phyloP scores from a whole-genome alignment of 2,888 invertebrate species.

The Carterocephalus palaemon region DNA sequence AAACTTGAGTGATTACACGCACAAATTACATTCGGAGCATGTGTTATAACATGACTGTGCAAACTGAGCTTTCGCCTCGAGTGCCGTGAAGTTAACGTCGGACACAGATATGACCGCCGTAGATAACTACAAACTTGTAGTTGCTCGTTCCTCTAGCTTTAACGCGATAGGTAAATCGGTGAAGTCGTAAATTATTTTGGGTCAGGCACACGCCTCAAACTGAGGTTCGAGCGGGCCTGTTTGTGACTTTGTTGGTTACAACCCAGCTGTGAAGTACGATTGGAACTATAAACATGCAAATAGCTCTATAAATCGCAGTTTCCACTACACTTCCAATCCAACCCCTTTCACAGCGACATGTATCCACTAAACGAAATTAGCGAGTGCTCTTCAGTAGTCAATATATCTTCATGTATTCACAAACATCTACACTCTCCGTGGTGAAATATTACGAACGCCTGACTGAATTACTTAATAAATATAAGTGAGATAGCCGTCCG shows the following conservation, averaged over 20 bases:
- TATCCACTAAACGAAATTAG: slow-evolving; percentile 24
- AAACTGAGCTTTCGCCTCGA: slow-evolving; percentile 34
- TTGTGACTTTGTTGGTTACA: slow-evolving; percentile 56
- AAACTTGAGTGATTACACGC: slow-evolving; percentile 53
- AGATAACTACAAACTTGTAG: slow-evolving; percentile 54
- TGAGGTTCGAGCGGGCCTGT: slow-evolving; percentile 53
- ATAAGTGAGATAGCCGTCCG: slow-evolving; percentile 34
- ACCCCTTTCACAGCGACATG: slow-evolving; percentile 11
- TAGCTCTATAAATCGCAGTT: slow-evolving; percentile 21
- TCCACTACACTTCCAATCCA: slow-evolving; percentile 20
- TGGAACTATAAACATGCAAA: slow-evolving; percentile 35
- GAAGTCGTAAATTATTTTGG: slow-evolving; percentile 67
- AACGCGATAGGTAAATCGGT: slow-evolving; percentile 58
- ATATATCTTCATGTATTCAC: slow-evolving; percentile 23
- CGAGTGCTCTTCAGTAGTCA: slow-evolving; percentile 11
- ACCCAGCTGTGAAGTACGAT: slow-evolving; percentile 49
- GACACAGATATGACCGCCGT: slow-evolving; percentile 61
- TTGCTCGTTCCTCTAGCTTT: slow-evolving; percentile 42
- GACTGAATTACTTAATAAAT: slow-evolving; percentile 32
- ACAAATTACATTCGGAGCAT: slow-evolving; percentile 54
- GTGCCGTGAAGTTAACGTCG: slow-evolving; percentile 53
- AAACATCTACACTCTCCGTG: slow-evolving; percentile 22
- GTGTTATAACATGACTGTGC: slow-evolving; percentile 46
- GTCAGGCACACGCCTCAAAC: slow-evolving; percentile 55
- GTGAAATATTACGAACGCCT: slow-evolving; percentile 24